Conservation (phyloP, 2,797 vertebrate species). For the Periophthalmus magnuspinnatus region DNA sequence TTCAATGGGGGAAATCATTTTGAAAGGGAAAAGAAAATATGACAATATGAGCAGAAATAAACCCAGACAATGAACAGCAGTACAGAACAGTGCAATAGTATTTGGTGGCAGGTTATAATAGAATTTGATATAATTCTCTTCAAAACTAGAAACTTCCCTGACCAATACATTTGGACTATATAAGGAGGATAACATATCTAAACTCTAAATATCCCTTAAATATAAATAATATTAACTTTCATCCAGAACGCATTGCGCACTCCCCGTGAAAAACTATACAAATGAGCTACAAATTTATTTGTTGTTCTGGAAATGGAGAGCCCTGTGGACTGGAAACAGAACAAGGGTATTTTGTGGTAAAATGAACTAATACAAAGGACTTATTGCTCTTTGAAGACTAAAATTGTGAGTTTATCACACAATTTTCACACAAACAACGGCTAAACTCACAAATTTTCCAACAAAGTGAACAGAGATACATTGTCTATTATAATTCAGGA, state of each 20-base stretch:
- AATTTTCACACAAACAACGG: conserved; percentile 48
- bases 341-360: conserved; percentile 49
- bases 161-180: conserved; percentile 70
- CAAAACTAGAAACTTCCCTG: conserved; percentile 77
- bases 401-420: conserved; percentile 48
- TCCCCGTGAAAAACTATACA: conserved; percentile 69
- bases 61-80: conserved; percentile 74
- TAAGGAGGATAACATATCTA: conserved; percentile 77
- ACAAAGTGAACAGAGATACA: conserved; percentile 32
- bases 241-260: conserved; percentile 67
- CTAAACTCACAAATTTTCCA: conserved; percentile 57
- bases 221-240: conserved; percentile 80
- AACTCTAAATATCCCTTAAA: conserved; percentile 84
- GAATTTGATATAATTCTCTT: conserved; percentile 72
- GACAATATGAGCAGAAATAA: conserved; percentile 60
- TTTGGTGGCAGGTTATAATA: conserved; percentile 82
- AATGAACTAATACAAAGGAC: conserved; percentile 49
- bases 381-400: conserved; percentile 72
- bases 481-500: neutral
- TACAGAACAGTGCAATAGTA: conserved; percentile 81
- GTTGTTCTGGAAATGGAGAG: conserved; percentile 41
- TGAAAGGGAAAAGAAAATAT: conserved; percentile 44
- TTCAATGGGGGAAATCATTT: conserved; percentile 45
- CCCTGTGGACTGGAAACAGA: conserved; percentile 64
- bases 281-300: conserved; percentile 54